Conservation (phyloP, 1,140 invertebrate species). For the Probaryconus sp. region DNA sequence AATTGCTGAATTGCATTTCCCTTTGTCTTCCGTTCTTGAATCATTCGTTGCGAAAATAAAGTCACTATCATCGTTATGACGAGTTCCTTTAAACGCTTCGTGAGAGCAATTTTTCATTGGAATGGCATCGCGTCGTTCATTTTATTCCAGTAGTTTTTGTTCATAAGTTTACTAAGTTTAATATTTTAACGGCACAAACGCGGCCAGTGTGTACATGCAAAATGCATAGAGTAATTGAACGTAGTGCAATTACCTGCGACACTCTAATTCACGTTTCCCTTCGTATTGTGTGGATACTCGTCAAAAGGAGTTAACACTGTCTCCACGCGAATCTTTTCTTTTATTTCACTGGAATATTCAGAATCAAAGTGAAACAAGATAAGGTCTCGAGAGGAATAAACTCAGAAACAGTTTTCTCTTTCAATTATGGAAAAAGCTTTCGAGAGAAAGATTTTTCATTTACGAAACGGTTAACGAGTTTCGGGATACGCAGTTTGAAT, state of each 20-base stretch:
- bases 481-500: conserved; percentile 26
- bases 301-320: conserved; percentile 45
- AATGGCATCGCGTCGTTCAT: conserved; percentile 18
- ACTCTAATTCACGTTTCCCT: conserved; percentile 50
- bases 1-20: conserved; percentile 36
- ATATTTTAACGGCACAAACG: conserved; percentile 41
- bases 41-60: conserved; percentile 29
- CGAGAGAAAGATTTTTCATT: conserved; percentile 44
- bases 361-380: conserved; percentile 49
- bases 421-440: conserved; percentile 57
- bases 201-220: not conserved
- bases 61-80: not conserved
- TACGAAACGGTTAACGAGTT: conserved; percentile 38
- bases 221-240: conserved; percentile 43
- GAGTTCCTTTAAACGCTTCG: not conserved
- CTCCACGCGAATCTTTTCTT: conserved; percentile 33
- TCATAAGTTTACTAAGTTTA: conserved; percentile 24
- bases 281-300: conserved; percentile 37
- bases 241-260: conserved; percentile 19
- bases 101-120: conserved; percentile 30
- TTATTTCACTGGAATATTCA: conserved; percentile 44
- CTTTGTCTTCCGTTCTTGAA: conserved; percentile 42
- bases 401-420: conserved; percentile 52
- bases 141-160: conserved; percentile 8
- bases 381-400: conserved; percentile 46